phyloP scores from a whole-genome alignment of 2,113 vertebrate genomes.

The Acinonyx jubatus region DNA sequence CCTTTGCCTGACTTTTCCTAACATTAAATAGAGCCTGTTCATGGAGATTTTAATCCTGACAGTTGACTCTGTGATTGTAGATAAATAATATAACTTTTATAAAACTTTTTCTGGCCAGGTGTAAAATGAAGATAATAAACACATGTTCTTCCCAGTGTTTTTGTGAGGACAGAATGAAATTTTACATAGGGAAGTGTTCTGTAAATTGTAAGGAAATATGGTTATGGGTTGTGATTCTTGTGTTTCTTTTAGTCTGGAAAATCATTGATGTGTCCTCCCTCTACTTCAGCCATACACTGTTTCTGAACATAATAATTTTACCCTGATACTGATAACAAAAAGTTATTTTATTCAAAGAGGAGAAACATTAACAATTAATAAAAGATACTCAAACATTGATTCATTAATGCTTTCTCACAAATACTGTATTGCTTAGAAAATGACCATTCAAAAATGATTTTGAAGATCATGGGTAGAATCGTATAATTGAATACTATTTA shows the following conservation, averaged over 20 bases:
- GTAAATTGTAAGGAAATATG: background rate
- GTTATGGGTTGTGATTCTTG: background rate
- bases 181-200: background rate
- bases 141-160: background rate
- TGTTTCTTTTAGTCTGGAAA: background rate
- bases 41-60: background rate
- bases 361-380: background rate
- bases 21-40: background rate
- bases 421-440: background rate
- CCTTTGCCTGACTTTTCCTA: background rate
- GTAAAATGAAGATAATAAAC: slow-evolving; percentile 12
- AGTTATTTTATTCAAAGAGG: background rate
- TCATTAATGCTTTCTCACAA: background rate
- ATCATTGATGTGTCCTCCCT: background rate
- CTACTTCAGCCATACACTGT: background rate
- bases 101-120: background rate
- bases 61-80: background rate
- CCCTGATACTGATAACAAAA: background rate
- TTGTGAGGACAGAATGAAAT: background rate
- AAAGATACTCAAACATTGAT: background rate
- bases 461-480: background rate
- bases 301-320: background rate
- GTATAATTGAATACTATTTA: background rate
- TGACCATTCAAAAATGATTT: background rate
- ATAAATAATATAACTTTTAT: background rate